Evolutionary conservation across 2,888 invertebrate species (phyloP).

Genomic region (Drosophila recens): DNA sequence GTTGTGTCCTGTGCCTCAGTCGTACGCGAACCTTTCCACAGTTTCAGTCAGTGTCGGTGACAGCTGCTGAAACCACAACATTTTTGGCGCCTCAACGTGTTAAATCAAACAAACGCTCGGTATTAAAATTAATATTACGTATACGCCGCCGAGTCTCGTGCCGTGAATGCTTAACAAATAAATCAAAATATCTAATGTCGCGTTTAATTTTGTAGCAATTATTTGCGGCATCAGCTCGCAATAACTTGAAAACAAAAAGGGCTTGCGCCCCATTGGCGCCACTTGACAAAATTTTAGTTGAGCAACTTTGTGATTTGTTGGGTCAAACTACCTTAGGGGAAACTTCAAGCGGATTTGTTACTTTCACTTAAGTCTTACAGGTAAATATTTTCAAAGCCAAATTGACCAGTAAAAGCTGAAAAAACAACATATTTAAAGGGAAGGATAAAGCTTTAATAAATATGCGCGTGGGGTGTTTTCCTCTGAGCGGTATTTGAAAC

Average conservation of each 20-base stretch:
- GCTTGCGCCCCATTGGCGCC: slow-evolving; percentile 60
- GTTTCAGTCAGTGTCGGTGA: slow-evolving; percentile 25
- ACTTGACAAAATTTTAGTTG: slow-evolving; percentile 19
- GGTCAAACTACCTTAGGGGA: slow-evolving; percentile 15
- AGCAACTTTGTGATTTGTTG: slow-evolving; percentile 45
- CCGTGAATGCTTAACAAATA: not conserved
- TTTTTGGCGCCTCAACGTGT: slow-evolving; percentile 34
- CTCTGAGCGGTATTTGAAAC: too few species aligned
- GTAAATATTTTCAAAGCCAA: slow-evolving; percentile 40
- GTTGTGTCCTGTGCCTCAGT: slow-evolving; percentile 68
- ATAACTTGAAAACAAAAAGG: slow-evolving; percentile 8
- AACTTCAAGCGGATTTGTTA: slow-evolving; percentile 26
- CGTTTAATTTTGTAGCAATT: not conserved
- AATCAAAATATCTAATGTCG: slow-evolving; percentile 4
- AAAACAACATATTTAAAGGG: not conserved
- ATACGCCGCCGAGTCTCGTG: slow-evolving; percentile 25
- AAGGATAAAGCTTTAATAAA: not conserved
- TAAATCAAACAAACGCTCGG: slow-evolving; percentile 1
- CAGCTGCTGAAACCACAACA: not conserved
- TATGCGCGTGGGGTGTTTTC: too few species aligned
- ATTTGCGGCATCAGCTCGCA: not conserved
- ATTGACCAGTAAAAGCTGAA: not conserved
- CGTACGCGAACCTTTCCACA: slow-evolving; percentile 67
- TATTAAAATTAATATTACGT: slow-evolving; percentile 37
- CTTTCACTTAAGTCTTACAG: slow-evolving; percentile 28